Conservation (phyloP, 92 coral and sea anemone species). For the Parazoanthus swiftii region DNA sequence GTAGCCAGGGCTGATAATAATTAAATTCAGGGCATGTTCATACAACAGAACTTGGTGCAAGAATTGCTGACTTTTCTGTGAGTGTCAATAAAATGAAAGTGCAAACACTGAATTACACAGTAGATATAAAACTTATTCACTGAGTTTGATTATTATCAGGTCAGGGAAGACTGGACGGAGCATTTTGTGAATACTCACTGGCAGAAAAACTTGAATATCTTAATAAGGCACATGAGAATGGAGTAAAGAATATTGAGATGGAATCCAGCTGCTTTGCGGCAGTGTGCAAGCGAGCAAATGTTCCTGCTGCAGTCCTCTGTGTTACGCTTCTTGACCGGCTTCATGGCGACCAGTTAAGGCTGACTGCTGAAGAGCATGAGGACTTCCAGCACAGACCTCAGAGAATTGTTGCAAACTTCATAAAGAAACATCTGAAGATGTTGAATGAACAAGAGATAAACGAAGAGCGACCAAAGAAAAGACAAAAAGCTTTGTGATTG, state of each 20-base stretch:
- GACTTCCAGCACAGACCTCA: conserved; percentile 88
- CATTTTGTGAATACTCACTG: conserved; percentile 93
- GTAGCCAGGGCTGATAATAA: no score
- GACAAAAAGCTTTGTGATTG: neutral
- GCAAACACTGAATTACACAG: no score
- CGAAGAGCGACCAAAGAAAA: neutral
- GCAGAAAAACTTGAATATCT: conserved; percentile 80
- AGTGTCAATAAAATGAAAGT: no score
- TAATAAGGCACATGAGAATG: conserved; percentile 63
- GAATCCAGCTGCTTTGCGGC: conserved; percentile 95
- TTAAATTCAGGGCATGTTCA: no score
- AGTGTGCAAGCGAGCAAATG: conserved; percentile 91
- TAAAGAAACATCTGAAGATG: conserved; percentile 57
- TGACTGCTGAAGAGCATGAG: conserved; percentile 67
- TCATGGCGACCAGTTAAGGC: conserved; percentile 74
- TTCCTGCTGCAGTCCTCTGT: conserved; percentile 88
- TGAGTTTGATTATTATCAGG: conserved; percentile 50
- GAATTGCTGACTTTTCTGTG: no score
- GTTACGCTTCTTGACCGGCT: conserved; percentile 88
- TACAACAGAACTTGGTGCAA: no score
- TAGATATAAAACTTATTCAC: neutral
- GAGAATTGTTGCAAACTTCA: conserved; percentile 71
- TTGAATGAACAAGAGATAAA: neutral
- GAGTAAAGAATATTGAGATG: conserved; percentile 95
- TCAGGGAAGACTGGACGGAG: conserved; percentile 94